Percentiles rank a stretch among this genome's conserved stretches.
phyloP scores from a whole-genome alignment of 2,797 vertebrate species.

The Onychomys arenicola region DNA sequence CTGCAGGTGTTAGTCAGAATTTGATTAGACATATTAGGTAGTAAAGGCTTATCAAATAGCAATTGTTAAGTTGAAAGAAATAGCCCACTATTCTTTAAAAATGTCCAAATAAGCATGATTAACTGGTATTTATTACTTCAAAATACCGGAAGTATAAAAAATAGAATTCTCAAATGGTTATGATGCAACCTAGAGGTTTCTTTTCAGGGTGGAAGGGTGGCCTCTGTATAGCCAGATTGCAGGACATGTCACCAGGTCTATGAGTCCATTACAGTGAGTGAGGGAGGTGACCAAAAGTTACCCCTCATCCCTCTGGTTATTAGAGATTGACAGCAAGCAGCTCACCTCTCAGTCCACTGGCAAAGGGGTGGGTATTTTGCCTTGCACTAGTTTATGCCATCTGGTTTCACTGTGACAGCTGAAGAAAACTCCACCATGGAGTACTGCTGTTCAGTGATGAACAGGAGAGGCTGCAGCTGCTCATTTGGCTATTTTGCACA shows the following conservation, averaged over 20 bases:
- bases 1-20: background rate
- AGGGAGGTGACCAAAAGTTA: background rate
- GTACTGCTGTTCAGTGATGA: background rate
- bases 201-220: background rate
- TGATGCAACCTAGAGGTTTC: background rate
- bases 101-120: background rate
- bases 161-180: constrained; percentile 7
- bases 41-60: background rate
- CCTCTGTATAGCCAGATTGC: background rate
- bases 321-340: background rate
- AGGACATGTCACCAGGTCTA: background rate
- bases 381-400: background rate
- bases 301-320: background rate
- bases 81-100: background rate
- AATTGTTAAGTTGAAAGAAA: background rate
- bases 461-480: background rate
- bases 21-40: background rate
- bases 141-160: background rate
- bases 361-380: background rate
- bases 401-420: constrained; percentile 24
- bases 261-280: background rate
- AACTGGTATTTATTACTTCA: too few species aligned
- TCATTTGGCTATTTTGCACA: background rate
- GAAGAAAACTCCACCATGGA: background rate
- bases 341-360: background rate